Conservation (phyloP, 2,888 invertebrate species). For the Fabriciana adippe region DNA sequence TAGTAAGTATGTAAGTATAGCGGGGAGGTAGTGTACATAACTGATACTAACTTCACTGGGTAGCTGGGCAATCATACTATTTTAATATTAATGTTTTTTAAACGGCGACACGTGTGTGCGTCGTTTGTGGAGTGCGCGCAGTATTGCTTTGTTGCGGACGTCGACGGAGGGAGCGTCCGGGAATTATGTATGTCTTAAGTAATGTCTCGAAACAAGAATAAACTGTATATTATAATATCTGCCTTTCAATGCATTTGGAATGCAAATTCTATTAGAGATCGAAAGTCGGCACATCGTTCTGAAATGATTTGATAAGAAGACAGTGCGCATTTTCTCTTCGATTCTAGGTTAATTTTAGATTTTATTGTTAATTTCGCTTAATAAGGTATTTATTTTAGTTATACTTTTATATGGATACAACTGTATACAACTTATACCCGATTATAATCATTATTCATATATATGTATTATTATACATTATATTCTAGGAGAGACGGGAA, state of each 20-base stretch:
- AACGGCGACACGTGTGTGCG: conserved; percentile 63
- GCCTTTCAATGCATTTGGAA: conserved; percentile 75
- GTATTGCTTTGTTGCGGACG: conserved; percentile 43
- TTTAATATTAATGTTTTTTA: conserved; percentile 72
- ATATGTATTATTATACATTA: conserved; percentile 43
- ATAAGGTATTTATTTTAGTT: conserved; percentile 82
- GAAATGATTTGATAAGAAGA: conserved; percentile 46
- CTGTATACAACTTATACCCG: conserved; percentile 72
- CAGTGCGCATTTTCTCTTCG: conserved; percentile 71
- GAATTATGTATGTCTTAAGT: conserved; percentile 43
- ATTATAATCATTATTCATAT: conserved; percentile 36
- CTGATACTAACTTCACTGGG: conserved; percentile 79
- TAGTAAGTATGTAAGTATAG: conserved; percentile 60
- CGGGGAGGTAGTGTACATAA: conserved; percentile 43
- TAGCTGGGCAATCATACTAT: conserved; percentile 80
- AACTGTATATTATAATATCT: conserved; percentile 67
- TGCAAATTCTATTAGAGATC: conserved; percentile 54
- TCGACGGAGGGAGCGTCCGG: conserved; percentile 36
- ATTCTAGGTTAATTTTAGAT: conserved; percentile 65
- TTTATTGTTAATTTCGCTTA: conserved; percentile 73
- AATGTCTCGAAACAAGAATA: conserved; percentile 60
- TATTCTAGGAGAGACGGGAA: conserved; percentile 43
- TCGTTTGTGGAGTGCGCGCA: conserved; percentile 55
- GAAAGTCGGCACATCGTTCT: conserved; percentile 32
- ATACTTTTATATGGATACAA: conserved; percentile 78